Conservation (phyloP, 2,113 vertebrate species). For the Cyphomyrus plagiostoma region DNA sequence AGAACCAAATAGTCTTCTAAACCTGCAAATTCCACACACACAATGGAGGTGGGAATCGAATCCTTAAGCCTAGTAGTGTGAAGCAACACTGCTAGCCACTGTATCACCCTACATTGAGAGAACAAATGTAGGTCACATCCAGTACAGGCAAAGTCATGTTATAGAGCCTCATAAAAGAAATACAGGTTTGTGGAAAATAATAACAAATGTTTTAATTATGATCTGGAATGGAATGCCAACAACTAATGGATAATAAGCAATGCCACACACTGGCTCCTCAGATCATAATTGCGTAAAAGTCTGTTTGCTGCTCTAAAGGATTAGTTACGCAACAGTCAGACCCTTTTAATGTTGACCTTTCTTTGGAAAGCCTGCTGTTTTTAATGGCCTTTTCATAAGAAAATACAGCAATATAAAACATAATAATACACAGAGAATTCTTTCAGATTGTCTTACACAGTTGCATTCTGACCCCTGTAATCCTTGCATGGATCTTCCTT, state of each 20-base stretch:
- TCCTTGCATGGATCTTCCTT: background rate
- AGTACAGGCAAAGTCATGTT: background rate
- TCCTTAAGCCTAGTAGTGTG: background rate
- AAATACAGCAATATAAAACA: slow-evolving; percentile 2
- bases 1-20: background rate
- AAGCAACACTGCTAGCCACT: background rate
- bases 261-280: background rate
- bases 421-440: background rate
- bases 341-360: background rate
- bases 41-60: background rate
- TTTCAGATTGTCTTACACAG: background rate
- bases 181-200: background rate
- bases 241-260: background rate
- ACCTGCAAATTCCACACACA: background rate
- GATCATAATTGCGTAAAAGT: slow-evolving; percentile 4
- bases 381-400: background rate
- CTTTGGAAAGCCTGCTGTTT: background rate
- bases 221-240: background rate
- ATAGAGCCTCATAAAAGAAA: background rate
- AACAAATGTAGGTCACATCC: background rate
- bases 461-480: background rate
- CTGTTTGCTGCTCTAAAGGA: background rate
- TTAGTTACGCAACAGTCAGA: background rate
- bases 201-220: background rate
- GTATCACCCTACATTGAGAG: background rate